Conservation (phyloP, 2,797 vertebrate genomes). For the Anableps anableps region DNA sequence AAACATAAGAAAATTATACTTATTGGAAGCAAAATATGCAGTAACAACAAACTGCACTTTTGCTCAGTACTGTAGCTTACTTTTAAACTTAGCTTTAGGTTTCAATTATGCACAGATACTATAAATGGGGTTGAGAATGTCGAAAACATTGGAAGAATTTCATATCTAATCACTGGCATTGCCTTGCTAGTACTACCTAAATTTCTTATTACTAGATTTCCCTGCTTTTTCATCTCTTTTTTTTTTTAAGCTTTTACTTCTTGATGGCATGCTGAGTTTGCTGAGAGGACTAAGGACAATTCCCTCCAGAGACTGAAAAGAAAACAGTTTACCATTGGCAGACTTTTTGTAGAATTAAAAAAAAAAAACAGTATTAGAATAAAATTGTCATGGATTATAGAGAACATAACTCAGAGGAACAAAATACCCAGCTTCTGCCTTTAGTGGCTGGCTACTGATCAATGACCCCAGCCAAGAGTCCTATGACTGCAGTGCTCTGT, state of each 20-base stretch:
- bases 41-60: not conserved
- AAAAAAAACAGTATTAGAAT: constrained; percentile 47
- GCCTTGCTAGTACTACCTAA: constrained; percentile 38
- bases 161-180: constrained; percentile 59
- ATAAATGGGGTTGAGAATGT: constrained; percentile 40
- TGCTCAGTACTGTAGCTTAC: not conserved
- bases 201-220: constrained; percentile 51
- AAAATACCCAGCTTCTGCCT: constrained; percentile 43
- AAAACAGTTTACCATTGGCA: constrained; percentile 52
- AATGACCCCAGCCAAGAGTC: constrained; percentile 60
- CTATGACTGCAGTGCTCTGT: constrained; percentile 49
- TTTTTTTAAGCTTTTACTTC: constrained; percentile 38
- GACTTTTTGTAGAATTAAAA: constrained; percentile 33
- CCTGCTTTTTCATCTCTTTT: constrained; percentile 22
- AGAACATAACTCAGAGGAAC: constrained; percentile 65
- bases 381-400: constrained; percentile 65
- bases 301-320: constrained; percentile 35
- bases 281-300: constrained; percentile 42
- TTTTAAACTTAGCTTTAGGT: constrained; percentile 30
- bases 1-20: not conserved
- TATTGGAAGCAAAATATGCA: not conserved
- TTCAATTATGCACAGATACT: not conserved
- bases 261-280: constrained; percentile 46
- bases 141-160: constrained; percentile 41
- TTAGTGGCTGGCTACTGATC: constrained; percentile 60